phyloP scores from a whole-genome alignment of 2,888 invertebrate genomes.

The Hirtodrosophila duncani region DNA sequence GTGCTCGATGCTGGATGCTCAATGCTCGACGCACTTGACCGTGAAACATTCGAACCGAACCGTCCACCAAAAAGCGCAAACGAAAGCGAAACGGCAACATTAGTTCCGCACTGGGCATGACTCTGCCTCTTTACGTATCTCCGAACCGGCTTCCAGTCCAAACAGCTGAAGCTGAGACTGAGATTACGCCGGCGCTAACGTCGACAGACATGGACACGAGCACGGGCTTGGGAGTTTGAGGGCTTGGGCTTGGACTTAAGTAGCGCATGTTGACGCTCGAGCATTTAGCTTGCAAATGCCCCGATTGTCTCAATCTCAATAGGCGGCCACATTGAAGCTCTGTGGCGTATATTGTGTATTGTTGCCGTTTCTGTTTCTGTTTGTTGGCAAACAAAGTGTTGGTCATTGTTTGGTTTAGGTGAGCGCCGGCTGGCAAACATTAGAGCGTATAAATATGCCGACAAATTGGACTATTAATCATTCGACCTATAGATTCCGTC shows the following conservation, averaged over 20 bases:
- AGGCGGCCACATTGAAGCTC: constrained; percentile 25
- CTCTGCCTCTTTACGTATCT: constrained; percentile 9
- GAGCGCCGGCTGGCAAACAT: constrained; percentile 52
- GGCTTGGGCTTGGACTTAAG: constrained; percentile 62
- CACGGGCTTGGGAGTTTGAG: constrained; percentile 24
- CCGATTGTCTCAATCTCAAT: constrained; percentile 40
- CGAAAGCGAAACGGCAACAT: constrained; percentile 54
- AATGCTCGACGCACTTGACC: constrained; percentile 67
- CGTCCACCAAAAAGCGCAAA: constrained; percentile 31
- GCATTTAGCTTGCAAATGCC: constrained; percentile 47
- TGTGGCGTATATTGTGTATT: constrained; percentile 38
- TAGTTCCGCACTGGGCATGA: constrained; percentile 60
- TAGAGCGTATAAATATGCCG: constrained; percentile 67
- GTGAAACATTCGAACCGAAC: constrained; percentile 49
- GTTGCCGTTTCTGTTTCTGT: constrained; percentile 37
- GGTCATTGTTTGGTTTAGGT: constrained; percentile 54
- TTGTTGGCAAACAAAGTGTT: constrained; percentile 58
- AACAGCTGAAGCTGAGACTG: constrained; percentile 23
- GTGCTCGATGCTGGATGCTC: constrained; percentile 26
- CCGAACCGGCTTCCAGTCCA: constrained; percentile 48
- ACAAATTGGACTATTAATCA: constrained; percentile 69
- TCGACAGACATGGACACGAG: background rate
- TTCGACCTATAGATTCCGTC: constrained; percentile 72
- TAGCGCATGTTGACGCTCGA: constrained; percentile 61
- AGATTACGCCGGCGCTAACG: no score